A percentile compares a stretch with the other conserved stretches of the same genome.
Conservation (phyloP, 2,797 vertebrate species). For the Sorex maritimensis region DNA sequence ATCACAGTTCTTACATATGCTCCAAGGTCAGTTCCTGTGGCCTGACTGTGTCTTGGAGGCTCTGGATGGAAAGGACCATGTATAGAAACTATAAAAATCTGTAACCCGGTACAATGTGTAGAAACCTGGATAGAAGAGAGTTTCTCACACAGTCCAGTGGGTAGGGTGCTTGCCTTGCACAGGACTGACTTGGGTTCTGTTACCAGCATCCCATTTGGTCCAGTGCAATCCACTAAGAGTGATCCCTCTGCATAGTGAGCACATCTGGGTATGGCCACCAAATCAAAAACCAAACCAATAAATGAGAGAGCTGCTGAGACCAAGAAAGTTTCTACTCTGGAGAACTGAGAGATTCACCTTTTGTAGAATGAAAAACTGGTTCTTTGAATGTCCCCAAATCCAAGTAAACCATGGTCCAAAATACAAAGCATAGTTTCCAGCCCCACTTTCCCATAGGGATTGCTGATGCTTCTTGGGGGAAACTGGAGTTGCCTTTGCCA, state of each 20-base stretch:
- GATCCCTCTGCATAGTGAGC: too few species aligned
- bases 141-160: too few species aligned
- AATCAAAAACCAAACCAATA: too few species aligned
- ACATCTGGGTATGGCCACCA: too few species aligned
- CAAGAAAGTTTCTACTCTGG: conserved; percentile 39
- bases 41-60: neutral
- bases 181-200: too few species aligned
- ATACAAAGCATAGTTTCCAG: neutral
- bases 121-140: too few species aligned
- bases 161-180: too few species aligned
- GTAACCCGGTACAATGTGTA: neutral
- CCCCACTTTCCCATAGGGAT: neutral
- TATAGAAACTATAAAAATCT: neutral
- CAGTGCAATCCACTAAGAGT: too few species aligned
- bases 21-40: neutral
- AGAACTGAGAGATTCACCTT: conserved; percentile 41
- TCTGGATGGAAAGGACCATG: neutral
- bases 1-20: neutral
- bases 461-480: neutral
- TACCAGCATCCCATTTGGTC: too few species aligned
- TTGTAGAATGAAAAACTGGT: neutral
- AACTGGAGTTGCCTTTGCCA: neutral
- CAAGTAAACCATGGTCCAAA: neutral
- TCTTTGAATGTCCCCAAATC: neutral
- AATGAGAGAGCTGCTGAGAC: neutral